phyloP scores from a whole-genome alignment of 2,888 invertebrate genomes.

The Epiblema foenella region DNA sequence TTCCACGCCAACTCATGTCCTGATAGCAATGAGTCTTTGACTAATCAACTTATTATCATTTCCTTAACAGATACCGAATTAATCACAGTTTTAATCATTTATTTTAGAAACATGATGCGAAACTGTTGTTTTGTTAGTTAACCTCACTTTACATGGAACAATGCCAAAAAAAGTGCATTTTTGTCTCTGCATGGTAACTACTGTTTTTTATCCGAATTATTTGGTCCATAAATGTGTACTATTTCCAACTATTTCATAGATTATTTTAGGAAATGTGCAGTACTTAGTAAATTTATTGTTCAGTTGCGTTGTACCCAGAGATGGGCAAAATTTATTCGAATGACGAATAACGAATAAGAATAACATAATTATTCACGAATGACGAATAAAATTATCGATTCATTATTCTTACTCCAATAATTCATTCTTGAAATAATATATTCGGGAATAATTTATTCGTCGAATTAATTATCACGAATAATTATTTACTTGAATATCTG shows the following conservation, averaged over 20 bases:
- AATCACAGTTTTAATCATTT: slow-evolving; percentile 35
- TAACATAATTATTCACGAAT: no score
- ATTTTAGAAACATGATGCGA: slow-evolving; percentile 10
- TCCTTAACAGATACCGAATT: slow-evolving; percentile 38
- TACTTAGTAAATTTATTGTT: not conserved
- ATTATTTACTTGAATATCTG: no score
- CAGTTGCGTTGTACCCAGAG: not conserved
- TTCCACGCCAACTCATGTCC: slow-evolving; percentile 18
- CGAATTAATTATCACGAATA: no score
- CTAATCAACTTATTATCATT: slow-evolving; percentile 41
- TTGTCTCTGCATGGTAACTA: slow-evolving; percentile 42
- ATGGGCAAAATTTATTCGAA: no score
- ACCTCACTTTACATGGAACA: slow-evolving; percentile 31
- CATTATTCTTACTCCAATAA: no score
- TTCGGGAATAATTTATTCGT: no score
- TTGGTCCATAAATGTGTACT: not conserved
- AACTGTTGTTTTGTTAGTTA: slow-evolving; percentile 22
- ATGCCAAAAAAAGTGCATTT: slow-evolving; percentile 42
- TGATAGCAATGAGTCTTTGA: slow-evolving; percentile 36
- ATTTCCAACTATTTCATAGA: not conserved
- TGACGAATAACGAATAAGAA: no score
- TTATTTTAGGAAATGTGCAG: not conserved
- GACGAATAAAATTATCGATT: no score
- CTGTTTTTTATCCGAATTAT: slow-evolving; percentile 12
- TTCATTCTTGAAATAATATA: no score